Conservation (phyloP, 2,888 invertebrate species). For the Amphimallon solstitiale region DNA sequence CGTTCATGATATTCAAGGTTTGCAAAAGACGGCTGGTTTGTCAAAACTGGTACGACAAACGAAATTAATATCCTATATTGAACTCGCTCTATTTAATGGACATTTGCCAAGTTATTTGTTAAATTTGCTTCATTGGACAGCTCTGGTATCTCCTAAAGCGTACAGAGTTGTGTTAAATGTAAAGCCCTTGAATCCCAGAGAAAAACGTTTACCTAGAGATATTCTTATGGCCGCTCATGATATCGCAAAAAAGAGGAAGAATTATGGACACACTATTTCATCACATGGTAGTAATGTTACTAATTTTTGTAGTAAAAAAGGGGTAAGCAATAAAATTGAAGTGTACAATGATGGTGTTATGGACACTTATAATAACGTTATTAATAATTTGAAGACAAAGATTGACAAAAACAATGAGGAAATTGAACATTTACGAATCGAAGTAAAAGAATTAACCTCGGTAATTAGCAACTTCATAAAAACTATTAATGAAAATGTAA, state of each 20-base stretch:
- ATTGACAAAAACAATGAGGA: conserved; percentile 76
- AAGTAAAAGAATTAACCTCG: conserved; percentile 74
- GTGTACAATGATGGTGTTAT: conserved; percentile 57
- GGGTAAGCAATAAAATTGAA: conserved; percentile 70
- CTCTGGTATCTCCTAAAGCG: conserved; percentile 82
- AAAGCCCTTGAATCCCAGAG: conserved; percentile 84
- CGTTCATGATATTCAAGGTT: conserved; percentile 86
- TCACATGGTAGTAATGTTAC: conserved; percentile 73
- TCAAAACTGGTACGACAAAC: conserved; percentile 87
- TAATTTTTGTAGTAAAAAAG: conserved; percentile 72
- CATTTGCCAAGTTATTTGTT: conserved; percentile 79
- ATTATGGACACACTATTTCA: conserved; percentile 75
- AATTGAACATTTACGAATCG: conserved; percentile 73
- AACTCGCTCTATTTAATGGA: conserved; percentile 82
- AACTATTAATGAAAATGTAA: not conserved
- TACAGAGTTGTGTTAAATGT: conserved; percentile 85
- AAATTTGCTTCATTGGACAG: conserved; percentile 80
- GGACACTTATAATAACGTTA: conserved; percentile 60
- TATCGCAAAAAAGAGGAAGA: conserved; percentile 80
- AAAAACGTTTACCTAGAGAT: conserved; percentile 81
- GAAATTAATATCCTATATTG: conserved; percentile 87
- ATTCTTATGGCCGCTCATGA: conserved; percentile 84
- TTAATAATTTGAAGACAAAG: conserved; percentile 71
- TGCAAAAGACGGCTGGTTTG: conserved; percentile 85
- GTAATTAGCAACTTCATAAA: conserved; percentile 63